Percentiles rank a stretch among this genome's conserved stretches.
Evolutionary conservation across 1,140 invertebrate genomes (phyloP).

Genomic region (Drosophila pandora): DNA sequence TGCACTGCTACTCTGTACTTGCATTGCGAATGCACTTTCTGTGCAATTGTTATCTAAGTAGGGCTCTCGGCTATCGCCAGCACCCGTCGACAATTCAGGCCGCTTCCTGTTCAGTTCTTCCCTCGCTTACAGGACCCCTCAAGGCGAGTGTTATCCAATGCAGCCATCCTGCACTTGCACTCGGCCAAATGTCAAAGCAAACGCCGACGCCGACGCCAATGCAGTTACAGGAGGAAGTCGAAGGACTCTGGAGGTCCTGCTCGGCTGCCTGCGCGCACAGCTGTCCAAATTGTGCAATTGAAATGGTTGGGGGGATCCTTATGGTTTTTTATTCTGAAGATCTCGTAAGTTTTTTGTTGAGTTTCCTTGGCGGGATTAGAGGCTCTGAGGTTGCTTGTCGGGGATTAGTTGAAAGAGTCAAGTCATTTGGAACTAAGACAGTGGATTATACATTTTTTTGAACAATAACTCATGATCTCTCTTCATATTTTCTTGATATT

Average conservation of each 20-base stretch:
- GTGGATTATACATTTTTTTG: neutral
- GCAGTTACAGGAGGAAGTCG: constrained; percentile 24
- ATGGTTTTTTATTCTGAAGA: too few species aligned
- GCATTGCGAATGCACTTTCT: constrained; percentile 55
- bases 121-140: constrained; percentile 51
- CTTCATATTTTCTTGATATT: neutral
- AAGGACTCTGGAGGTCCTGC: constrained; percentile 31
- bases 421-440: constrained; percentile 15
- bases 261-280: constrained; percentile 50
- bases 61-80: constrained; percentile 74
- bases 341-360: neutral
- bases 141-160: constrained; percentile 16
- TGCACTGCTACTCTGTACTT: constrained; percentile 35
- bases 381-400: neutral
- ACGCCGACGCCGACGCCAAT: constrained; percentile 47
- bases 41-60: constrained; percentile 69
- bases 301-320: constrained; percentile 13
- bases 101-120: constrained; percentile 58
- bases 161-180: constrained; percentile 23
- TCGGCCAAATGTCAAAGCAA: constrained; percentile 41
- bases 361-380: constrained; percentile 23
- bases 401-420: constrained; percentile 27
- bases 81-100: constrained; percentile 12
- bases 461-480: neutral
- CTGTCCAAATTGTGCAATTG: constrained; percentile 65